Evolutionary conservation across 23 tunicate genomes (phyloP), one percentile per base, ranked within the genome.

Genomic region (Clavelina lepadiformis): DNA sequence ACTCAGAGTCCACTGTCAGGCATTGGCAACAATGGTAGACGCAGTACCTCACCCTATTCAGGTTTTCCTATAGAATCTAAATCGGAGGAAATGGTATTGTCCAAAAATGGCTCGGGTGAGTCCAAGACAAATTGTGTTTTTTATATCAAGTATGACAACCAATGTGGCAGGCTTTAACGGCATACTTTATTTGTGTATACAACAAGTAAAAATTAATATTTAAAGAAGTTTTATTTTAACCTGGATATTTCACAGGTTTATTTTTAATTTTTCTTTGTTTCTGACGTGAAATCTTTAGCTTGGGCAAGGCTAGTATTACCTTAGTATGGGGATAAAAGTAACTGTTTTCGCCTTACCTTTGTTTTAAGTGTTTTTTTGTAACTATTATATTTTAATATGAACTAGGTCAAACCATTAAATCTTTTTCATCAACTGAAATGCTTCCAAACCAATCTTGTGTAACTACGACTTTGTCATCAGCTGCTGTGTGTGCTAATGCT

Each of bases 41-140:
- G 73, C 13, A 78, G 57, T 54, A 5, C 54, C 35, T 76, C 82
- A 52, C 82, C 82, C 31, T 76, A 33, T 46, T 5, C 69, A 36
- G 20, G 35, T 20, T 72, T 56, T 31, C 38, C 33, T 57, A 37
- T 36, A 5, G 72, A 71, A 23, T 4, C 78, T 4, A 58, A 25
- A 19, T 1, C 78, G 6, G 78, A 72, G 5, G 78, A 72, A n/a
- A 20, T 66, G 11, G 67, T 72, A 19, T 15, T 72, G 21, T 24
- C 78, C 38, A 58, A 72, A 45, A 72, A 72, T 58, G 67, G 67
- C 46, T 15, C 57, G 8, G 31, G 35, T 59, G 31, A 13, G 31
- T 3, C 28, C 21, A 57, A 28, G 19, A 33, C 26, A 57, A 57
- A 22, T 26, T 41, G 49, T 15, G 15, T 41, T 41, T 41, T 41